Percentiles rank a stretch among this genome's conserved stretches.
phyloP scores from a whole-genome alignment of 2,113 vertebrate genomes.

The Notothenia coriiceps region DNA sequence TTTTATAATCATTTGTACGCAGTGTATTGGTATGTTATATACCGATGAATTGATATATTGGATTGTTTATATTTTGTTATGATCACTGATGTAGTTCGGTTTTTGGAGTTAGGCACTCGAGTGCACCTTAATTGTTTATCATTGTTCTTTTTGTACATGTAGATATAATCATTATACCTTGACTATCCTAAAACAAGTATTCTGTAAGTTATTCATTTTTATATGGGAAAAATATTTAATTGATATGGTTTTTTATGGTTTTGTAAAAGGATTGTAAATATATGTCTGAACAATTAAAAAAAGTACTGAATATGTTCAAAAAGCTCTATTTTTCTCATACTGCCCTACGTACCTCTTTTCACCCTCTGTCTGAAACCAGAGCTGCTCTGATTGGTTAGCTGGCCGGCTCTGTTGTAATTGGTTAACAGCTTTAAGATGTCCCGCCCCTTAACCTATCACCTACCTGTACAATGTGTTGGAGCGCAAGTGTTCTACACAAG shows the following conservation, averaged over 20 bases:
- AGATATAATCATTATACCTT: slow-evolving; percentile 73
- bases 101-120: slow-evolving; percentile 62
- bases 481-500: too few species aligned
- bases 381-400: too few species aligned
- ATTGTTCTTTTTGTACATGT: slow-evolving; percentile 63
- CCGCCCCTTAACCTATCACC: too few species aligned
- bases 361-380: too few species aligned
- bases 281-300: slow-evolving; percentile 37
- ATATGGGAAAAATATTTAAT: slow-evolving; percentile 74
- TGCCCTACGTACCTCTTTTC: too few species aligned
- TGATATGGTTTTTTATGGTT: slow-evolving; percentile 65
- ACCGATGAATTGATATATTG: slow-evolving; percentile 45
- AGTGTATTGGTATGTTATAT: slow-evolving; percentile 46
- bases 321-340: too few species aligned
- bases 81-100: slow-evolving; percentile 56
- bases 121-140: slow-evolving; percentile 82
- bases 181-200: slow-evolving; percentile 65
- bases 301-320: slow-evolving; percentile 26
- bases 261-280: slow-evolving; percentile 70
- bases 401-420: too few species aligned
- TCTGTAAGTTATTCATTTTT: slow-evolving; percentile 82
- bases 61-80: slow-evolving; percentile 52
- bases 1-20: slow-evolving; percentile 44
- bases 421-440: too few species aligned
- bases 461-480: too few species aligned